Percentiles rank a stretch among this genome's conserved stretches.
phyloP scores from a whole-genome alignment of 64 coral and sea anemone genomes.

The Montipora foliosa region DNA sequence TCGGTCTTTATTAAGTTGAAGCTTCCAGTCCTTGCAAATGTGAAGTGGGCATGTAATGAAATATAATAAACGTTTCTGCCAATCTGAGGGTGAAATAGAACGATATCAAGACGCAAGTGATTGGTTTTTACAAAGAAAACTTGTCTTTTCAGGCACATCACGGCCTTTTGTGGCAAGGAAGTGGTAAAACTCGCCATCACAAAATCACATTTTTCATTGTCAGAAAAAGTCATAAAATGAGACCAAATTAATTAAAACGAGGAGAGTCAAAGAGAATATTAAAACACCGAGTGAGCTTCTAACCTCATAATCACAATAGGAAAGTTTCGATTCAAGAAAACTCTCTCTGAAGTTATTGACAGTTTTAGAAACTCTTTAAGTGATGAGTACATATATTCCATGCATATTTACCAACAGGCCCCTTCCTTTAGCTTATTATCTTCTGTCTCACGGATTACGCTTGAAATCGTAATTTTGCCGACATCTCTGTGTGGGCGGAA shows the following conservation, averaged over 20 bases:
- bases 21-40: slow-evolving; percentile 16
- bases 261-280: slow-evolving; percentile 46
- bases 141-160: background rate
- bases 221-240: slow-evolving; percentile 34
- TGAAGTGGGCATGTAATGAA: background rate
- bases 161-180: slow-evolving; percentile 4
- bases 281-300: slow-evolving; percentile 32
- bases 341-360: background rate
- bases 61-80: background rate
- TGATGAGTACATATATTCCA: slow-evolving; percentile 18
- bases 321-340: background rate
- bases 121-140: too few relatives aligned
- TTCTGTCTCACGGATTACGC: slow-evolving; percentile 51
- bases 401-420: slow-evolving; percentile 51
- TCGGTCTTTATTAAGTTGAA: slow-evolving; percentile 45
- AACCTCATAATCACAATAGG: slow-evolving; percentile 29
- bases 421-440: background rate
- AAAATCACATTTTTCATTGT: slow-evolving; percentile 60
- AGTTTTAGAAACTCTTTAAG: background rate
- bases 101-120: background rate
- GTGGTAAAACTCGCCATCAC: background rate
- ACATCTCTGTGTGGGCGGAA: slow-evolving; percentile 54
- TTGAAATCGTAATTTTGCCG: slow-evolving; percentile 6
- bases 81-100: background rate
- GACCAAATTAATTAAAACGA: slow-evolving; percentile 65